A percentile compares a stretch with the other conserved stretches of the same genome.
phyloP scores from a whole-genome alignment of 2,888 invertebrate species.

The Tetropium fuscum region DNA sequence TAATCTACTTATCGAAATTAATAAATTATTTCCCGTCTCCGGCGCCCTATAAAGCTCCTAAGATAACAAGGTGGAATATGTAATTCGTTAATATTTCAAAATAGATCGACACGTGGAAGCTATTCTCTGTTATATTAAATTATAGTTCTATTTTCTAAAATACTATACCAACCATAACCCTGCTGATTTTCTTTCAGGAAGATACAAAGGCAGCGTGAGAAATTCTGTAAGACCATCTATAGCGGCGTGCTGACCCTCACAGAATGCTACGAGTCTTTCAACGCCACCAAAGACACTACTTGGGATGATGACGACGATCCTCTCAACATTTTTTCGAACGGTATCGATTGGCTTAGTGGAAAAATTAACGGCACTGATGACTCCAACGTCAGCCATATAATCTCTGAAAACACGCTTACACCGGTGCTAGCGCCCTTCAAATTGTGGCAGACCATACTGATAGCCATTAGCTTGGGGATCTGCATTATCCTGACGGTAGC shows the following conservation, averaged over 20 bases:
- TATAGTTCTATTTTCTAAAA: too few species aligned
- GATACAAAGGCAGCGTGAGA: slow-evolving; percentile 79
- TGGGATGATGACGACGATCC: slow-evolving; percentile 60
- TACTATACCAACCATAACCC: too few species aligned
- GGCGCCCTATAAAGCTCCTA: too few species aligned
- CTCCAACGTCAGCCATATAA: slow-evolving; percentile 35
- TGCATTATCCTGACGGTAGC: slow-evolving; percentile 93
- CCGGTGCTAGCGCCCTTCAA: slow-evolving; percentile 87
- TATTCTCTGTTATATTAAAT: too few species aligned
- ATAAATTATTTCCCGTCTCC: too few species aligned
- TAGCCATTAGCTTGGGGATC: slow-evolving; percentile 87
- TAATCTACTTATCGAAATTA: too few species aligned
- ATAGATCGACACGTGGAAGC: too few species aligned
- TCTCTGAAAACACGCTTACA: slow-evolving; percentile 51
- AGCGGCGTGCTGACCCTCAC: slow-evolving; percentile 71
- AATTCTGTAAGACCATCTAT: slow-evolving; percentile 77
- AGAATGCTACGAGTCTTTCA: slow-evolving; percentile 73
- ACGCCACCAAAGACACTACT: slow-evolving; percentile 55
- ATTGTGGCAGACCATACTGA: slow-evolving; percentile 89
- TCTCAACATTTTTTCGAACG: slow-evolving; percentile 55
- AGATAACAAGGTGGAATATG: too few species aligned
- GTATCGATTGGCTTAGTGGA: slow-evolving; percentile 39
- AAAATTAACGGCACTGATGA: slow-evolving; percentile 34
- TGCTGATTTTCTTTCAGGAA: slow-evolving; percentile 79
- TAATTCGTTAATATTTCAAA: too few species aligned